These are phyloP conservation scores for Dreissena rostriformis DNA, from an alignment of 1,140 invertebrate genomes.

Conservation along the genomic window DNA sequence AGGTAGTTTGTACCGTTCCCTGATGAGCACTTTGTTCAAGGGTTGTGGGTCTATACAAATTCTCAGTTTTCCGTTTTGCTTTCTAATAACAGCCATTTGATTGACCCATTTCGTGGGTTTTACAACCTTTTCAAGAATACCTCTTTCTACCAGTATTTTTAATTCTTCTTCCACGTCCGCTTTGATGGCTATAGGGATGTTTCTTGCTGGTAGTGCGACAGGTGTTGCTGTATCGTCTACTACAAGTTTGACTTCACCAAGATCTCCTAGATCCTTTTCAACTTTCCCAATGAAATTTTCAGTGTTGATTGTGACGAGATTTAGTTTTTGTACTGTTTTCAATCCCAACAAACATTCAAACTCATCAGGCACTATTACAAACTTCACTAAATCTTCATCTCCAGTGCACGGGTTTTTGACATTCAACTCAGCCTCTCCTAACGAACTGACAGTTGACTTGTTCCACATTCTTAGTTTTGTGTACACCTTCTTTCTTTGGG, in stretches of 20 bases:
- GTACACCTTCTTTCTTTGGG: slow-evolving; percentile 1
- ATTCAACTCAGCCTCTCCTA: slow-evolving; percentile 17
- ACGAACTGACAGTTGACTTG: slow-evolving; percentile 25
- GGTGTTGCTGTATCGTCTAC: not conserved
- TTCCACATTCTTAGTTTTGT: slow-evolving; percentile 30
- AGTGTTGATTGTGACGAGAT: too few relatives aligned
- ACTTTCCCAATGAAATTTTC: too few relatives aligned
- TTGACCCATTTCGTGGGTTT: slow-evolving; percentile 61
- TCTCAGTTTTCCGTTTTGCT: slow-evolving; percentile 55
- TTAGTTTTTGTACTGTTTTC: slow-evolving; percentile 12
- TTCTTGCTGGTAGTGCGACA: slow-evolving; percentile 1
- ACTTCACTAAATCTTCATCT: not conserved
- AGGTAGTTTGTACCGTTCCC: slow-evolving; percentile 24
- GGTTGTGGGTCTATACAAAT: slow-evolving; percentile 63
- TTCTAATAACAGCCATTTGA: slow-evolving; percentile 58
- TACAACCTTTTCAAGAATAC: slow-evolving; percentile 46
- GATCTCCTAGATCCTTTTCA: slow-evolving; percentile 14
- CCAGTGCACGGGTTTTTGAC: slow-evolving; percentile 15
- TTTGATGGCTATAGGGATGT: not conserved
- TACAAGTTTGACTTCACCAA: not conserved
- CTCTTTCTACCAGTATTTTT: too few relatives aligned
- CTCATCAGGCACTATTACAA: slow-evolving; percentile 2
- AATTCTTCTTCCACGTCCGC: not conserved
- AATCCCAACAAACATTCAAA: slow-evolving; percentile 21
- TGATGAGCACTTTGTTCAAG: slow-evolving; percentile 47